These are phyloP conservation scores for Nyctibius bracteatus DNA, from an alignment of 2,113 vertebrate genomes.

Conservation along the genomic window DNA sequence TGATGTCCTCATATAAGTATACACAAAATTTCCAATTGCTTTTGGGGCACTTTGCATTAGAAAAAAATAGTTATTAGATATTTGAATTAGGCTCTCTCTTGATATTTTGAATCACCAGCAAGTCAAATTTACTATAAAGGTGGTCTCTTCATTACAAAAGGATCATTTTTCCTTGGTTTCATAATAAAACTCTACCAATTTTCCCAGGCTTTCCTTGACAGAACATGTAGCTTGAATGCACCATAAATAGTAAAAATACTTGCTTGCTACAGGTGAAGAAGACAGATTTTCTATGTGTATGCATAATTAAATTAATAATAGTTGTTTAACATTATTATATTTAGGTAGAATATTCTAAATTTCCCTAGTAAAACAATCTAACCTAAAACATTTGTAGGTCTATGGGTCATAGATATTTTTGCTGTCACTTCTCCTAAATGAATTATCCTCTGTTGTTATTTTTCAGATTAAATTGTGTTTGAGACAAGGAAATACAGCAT, in stretches of 20 bases:
- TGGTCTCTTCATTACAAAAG: neutral
- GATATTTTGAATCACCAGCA: neutral
- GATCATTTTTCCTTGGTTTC: neutral
- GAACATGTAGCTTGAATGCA: neutral
- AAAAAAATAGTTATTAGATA: neutral
- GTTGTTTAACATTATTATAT: neutral
- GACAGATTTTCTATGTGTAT: neutral
- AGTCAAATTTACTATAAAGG: neutral
- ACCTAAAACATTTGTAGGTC: neutral
- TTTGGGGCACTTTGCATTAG: neutral
- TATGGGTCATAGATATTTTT: neutral
- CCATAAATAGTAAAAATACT: neutral
- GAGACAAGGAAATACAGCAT: neutral
- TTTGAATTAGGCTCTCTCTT: neutral
- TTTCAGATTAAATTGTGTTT: neutral
- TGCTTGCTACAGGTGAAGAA: neutral
- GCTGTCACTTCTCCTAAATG: neutral
- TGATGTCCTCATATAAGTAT: neutral
- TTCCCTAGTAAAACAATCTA: neutral
- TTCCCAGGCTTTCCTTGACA: neutral
- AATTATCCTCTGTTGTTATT: neutral
- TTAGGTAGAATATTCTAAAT: neutral
- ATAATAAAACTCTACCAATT: neutral
- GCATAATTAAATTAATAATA: neutral
- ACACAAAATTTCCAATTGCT: neutral